Percentiles rank a stretch among this genome's conserved stretches.
phyloP scores from a whole-genome alignment of 1,140 invertebrate species.

The Rhynchophorus ferrugineus region DNA sequence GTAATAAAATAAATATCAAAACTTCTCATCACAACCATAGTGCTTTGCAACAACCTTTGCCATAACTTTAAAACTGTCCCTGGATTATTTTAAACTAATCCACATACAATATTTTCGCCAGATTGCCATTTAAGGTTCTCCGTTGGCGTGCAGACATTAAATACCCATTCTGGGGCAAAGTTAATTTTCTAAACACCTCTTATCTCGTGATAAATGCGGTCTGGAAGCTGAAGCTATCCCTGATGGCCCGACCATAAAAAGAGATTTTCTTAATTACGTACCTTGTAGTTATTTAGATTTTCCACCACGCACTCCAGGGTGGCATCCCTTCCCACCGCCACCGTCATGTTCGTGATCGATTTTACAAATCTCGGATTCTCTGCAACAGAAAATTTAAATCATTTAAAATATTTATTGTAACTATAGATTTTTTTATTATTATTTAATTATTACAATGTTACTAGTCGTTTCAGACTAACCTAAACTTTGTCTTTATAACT shows the following conservation, averaged over 20 bases:
- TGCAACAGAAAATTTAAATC: conserved; percentile 44
- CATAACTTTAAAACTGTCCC: too few relatives aligned
- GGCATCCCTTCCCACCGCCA: conserved; percentile 74
- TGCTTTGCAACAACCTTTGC: too few relatives aligned
- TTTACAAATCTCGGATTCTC: conserved; percentile 74
- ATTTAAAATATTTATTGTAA: neutral
- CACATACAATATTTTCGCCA: too few relatives aligned
- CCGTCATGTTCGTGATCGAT: conserved; percentile 75
- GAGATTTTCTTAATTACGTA: conserved; percentile 38
- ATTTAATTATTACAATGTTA: too few relatives aligned
- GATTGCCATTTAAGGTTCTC: too few relatives aligned
- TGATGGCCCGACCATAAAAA: conserved; percentile 5
- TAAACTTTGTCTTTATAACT: neutral
- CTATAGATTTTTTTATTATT: neutral
- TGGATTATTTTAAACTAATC: too few relatives aligned
- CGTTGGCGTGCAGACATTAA: too few relatives aligned
- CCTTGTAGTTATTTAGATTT: conserved; percentile 76
- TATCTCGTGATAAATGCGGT: neutral
- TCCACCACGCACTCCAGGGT: conserved; percentile 74
- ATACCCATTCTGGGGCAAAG: neutral
- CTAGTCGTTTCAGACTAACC: neutral
- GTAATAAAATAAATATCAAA: too few relatives aligned
- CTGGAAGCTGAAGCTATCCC: too few relatives aligned
- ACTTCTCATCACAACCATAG: too few relatives aligned
- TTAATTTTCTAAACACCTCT: neutral